Evolutionary conservation across 2,888 invertebrate species (phyloP).

Genomic region (Dastarcus helophoroides): DNA sequence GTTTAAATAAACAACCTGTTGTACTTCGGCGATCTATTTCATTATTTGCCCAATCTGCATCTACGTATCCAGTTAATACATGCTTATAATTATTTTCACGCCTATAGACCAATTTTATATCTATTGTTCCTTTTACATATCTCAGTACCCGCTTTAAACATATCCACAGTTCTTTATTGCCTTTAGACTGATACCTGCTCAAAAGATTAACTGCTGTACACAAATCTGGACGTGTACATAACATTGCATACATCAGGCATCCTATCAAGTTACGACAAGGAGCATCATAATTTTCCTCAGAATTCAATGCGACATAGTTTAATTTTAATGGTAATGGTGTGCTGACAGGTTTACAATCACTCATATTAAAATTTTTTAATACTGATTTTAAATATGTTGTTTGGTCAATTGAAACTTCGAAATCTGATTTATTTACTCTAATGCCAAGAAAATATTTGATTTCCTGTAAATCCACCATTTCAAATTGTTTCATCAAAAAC

Average conservation of each 20-base stretch:
- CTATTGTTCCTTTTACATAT: slow-evolving; percentile 17
- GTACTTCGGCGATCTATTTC: slow-evolving; percentile 10
- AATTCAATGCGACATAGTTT: slow-evolving; percentile 16
- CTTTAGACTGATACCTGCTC: background rate
- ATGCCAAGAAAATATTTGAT: slow-evolving; percentile 17
- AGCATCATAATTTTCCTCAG: slow-evolving; percentile 14
- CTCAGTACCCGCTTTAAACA: slow-evolving; percentile 17
- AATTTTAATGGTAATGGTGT: slow-evolving; percentile 15
- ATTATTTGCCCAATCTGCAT: slow-evolving; percentile 17
- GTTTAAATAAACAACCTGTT: slow-evolving; percentile 14
- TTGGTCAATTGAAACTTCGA: slow-evolving; percentile 12
- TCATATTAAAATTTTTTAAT: slow-evolving; percentile 17
- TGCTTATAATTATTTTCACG: slow-evolving; percentile 13
- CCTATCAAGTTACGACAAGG: slow-evolving; percentile 15
- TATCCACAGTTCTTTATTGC: background rate
- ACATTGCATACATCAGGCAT: slow-evolving; percentile 4
- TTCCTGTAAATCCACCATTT: slow-evolving; percentile 16
- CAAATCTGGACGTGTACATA: background rate
- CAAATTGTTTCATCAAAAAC: slow-evolving; percentile 16
- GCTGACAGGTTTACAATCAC: slow-evolving; percentile 13
- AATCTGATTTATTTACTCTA: slow-evolving; percentile 11
- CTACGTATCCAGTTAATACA: slow-evolving; percentile 18
- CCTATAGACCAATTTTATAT: slow-evolving; percentile 16
- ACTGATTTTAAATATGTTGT: slow-evolving; percentile 14
- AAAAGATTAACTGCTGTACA: background rate